These are phyloP conservation scores for Gallirallus australis DNA, from an alignment of 2,797 vertebrate genomes.

Conservation along the genomic window DNA sequence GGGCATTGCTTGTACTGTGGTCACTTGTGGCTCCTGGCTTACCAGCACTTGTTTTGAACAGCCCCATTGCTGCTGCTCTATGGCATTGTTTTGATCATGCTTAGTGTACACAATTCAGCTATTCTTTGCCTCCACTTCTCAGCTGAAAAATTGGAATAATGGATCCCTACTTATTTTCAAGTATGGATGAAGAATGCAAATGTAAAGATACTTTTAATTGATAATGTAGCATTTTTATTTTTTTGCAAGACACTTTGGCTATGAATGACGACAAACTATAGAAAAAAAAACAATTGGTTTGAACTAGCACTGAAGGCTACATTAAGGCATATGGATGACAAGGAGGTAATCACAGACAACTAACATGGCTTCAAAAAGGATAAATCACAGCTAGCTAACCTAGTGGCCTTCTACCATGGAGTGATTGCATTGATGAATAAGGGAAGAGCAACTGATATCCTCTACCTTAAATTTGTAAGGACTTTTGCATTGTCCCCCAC, in stretches of 20 bases:
- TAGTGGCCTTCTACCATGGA: not conserved
- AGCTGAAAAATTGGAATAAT: not conserved
- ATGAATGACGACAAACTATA: not conserved
- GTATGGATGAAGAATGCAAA: not conserved
- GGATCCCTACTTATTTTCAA: not conserved
- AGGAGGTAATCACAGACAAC: not conserved
- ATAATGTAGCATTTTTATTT: not conserved
- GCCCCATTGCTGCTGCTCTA: not conserved
- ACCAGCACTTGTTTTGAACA: not conserved
- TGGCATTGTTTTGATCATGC: not conserved
- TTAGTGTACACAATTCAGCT: not conserved
- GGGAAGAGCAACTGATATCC: not conserved
- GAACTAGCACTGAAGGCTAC: not conserved
- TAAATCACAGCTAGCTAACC: accelerated
- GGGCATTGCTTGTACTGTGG: not conserved
- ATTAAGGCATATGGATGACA: not conserved
- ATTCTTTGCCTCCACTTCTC: not conserved
- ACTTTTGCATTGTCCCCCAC: not conserved
- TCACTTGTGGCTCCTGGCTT: not conserved
- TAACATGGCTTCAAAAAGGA: not conserved
- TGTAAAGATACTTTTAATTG: not conserved
- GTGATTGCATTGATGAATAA: not conserved
- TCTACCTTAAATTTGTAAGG: not conserved
- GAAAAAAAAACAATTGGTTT: not conserved
- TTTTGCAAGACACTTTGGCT: not conserved